Percentiles rank a stretch among this genome's conserved stretches.
Evolutionary conservation across 2,113 vertebrate genomes (phyloP).

Genomic region (Scophthalmus maximus): DNA sequence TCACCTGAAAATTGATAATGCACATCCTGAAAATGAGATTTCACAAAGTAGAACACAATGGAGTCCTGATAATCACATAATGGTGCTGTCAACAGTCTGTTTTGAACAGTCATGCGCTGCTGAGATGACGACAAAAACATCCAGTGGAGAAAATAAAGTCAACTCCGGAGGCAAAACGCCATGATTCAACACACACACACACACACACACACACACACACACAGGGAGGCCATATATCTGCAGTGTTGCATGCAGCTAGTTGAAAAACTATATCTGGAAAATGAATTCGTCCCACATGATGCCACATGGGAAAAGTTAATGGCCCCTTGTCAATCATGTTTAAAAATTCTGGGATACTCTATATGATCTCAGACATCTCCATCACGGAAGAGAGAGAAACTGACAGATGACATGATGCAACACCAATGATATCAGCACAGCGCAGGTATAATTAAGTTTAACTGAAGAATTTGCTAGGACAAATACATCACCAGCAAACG

Average conservation of each 20-base stretch:
- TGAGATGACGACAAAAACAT: conserved; percentile 2
- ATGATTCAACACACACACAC: conserved; percentile 26
- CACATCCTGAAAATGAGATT: conserved; percentile 66
- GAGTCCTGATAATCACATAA: conserved; percentile 36
- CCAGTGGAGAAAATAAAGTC: conserved; percentile 26
- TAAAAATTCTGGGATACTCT: neutral
- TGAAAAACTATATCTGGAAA: neutral
- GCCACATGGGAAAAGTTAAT: neutral
- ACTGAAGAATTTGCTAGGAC: neutral
- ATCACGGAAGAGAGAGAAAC: neutral
- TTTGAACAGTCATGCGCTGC: conserved; percentile 9
- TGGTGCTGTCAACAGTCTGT: conserved; percentile 44
- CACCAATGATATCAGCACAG: conserved; percentile 8
- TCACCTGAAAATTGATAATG: conserved; percentile 87
- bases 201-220: neutral
- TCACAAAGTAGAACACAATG: conserved; percentile 58
- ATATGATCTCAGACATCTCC: conserved; percentile 6
- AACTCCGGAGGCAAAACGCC: conserved; percentile 19
- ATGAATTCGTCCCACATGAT: neutral
- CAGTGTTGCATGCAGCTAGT: neutral
- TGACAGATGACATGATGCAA: conserved; percentile 19
- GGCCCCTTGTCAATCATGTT: neutral
- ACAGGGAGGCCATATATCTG: too few species aligned
- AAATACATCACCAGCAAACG: conserved; percentile 14
- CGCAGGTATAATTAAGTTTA: conserved; percentile 18